A percentile compares a stretch with the other conserved stretches of the same genome.
Conservation (phyloP, 2,888 invertebrate species). For the Nemurella pictetii region DNA sequence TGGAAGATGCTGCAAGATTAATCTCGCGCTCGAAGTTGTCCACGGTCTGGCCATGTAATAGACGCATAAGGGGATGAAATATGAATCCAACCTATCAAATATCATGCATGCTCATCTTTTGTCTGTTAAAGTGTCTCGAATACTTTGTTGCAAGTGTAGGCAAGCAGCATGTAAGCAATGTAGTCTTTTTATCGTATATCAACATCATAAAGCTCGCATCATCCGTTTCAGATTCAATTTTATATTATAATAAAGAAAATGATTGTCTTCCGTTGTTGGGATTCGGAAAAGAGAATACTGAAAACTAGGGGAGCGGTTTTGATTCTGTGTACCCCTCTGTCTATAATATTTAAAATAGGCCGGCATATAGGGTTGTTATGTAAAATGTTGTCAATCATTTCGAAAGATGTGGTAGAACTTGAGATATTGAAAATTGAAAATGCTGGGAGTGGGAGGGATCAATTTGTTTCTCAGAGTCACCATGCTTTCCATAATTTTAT, state of each 20-base stretch:
- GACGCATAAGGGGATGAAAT: background rate
- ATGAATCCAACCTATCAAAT: background rate
- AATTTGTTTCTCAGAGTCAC: background rate
- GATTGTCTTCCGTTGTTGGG: background rate
- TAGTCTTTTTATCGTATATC: background rate
- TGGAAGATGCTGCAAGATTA: background rate
- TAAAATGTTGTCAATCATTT: background rate
- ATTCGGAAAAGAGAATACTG: background rate
- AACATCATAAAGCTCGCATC: background rate
- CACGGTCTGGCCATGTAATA: background rate
- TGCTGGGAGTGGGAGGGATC: background rate
- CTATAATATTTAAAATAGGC: background rate
- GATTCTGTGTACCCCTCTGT: background rate
- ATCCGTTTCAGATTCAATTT: background rate
- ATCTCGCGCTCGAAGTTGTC: background rate
- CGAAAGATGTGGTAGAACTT: background rate
- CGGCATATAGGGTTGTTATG: background rate
- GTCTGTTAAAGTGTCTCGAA: background rate
- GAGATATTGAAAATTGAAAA: background rate
- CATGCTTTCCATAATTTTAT: background rate
- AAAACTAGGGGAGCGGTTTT: background rate
- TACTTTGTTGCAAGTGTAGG: background rate
- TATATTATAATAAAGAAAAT: background rate
- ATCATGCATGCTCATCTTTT: background rate
- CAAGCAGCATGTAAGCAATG: background rate